Base-by-base conservation (phyloP, 1,140 invertebrate species). In the Bilobella aurantiaca region DNA sequence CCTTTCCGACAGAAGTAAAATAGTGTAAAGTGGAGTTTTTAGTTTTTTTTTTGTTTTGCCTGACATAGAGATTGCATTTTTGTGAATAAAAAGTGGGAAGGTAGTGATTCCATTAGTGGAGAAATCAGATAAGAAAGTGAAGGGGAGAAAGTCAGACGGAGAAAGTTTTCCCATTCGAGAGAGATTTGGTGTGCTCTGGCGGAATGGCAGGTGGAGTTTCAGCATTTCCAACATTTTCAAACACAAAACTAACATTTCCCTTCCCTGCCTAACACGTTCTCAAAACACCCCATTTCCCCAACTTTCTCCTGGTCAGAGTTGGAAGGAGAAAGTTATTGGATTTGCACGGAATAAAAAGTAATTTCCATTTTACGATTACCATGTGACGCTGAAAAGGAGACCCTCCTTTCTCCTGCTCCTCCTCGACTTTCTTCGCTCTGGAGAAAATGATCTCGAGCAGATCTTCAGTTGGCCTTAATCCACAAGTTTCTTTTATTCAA, bases 311-410 rank as follows among this genome's bases (percentile, higher is more conserved):
- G 49, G 49, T 53, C 49, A 53, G 49, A 53, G 49, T 8, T n/a
- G 37, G n/a, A 42, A n/a, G n/a, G n/a, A 23, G 21, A 53, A 53
- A 53, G 49, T 53, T 53, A 5, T 42, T 42, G 18, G 18, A 53
- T 5, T 53, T 18, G 49, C 12, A 14, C 21, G 5, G 49, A 53
- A 53, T 53, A 23, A 53, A 53, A 53, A 18, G 21, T 53, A 53
- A 53, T 53, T 53, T 53, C 49, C 49, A 53, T 53, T 53, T n/a
- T 53, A 53, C 49, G 49, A 53, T 53, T 53, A 53, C 49, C 49
- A 53, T 53, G 49, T 53, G 49, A 16, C n/a, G n/a, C n/a, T n/a
- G n/a, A n/a, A 23, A 23, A 53, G 49, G 23, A 12, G 49, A 53
- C 34, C 34, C 25, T 53, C 49, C 21, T 53, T 53, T 23, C 23